phyloP scores from a whole-genome alignment of 2,888 invertebrate genomes.

The Sphinx pinastri region DNA sequence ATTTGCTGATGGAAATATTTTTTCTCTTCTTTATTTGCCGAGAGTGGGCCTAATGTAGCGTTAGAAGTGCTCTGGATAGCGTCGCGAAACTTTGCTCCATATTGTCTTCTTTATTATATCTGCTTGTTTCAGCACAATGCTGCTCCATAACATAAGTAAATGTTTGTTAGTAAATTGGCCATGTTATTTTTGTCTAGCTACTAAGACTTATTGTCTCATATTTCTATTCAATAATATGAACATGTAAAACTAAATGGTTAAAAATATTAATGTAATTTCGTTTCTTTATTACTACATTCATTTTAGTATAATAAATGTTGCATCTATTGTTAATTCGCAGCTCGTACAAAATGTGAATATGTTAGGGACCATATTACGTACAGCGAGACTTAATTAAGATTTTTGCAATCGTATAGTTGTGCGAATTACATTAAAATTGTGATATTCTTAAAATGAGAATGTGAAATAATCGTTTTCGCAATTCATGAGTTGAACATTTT shows the following conservation, averaged over 20 bases:
- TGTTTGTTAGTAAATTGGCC: constrained; percentile 6
- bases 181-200: background rate
- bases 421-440: background rate
- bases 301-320: background rate
- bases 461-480: background rate
- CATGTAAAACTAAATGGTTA: background rate
- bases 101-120: constrained; percentile 50
- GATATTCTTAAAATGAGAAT: background rate
- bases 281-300: background rate
- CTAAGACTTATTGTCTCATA: background rate
- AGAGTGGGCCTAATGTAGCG: constrained; percentile 45
- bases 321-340: background rate
- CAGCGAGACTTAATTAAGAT: background rate
- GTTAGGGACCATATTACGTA: background rate
- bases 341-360: background rate
- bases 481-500: too few relatives aligned
- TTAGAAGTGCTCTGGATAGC: constrained; percentile 37
- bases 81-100: constrained; percentile 42
- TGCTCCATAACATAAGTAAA: background rate
- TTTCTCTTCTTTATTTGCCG: constrained; percentile 47
- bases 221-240: background rate
- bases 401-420: background rate
- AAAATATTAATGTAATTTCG: background rate
- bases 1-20: constrained; percentile 44
- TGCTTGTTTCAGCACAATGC: constrained; percentile 25